phyloP scores from a whole-genome alignment of 2,797 vertebrate genomes.

The Pipistrellus nathusii region DNA sequence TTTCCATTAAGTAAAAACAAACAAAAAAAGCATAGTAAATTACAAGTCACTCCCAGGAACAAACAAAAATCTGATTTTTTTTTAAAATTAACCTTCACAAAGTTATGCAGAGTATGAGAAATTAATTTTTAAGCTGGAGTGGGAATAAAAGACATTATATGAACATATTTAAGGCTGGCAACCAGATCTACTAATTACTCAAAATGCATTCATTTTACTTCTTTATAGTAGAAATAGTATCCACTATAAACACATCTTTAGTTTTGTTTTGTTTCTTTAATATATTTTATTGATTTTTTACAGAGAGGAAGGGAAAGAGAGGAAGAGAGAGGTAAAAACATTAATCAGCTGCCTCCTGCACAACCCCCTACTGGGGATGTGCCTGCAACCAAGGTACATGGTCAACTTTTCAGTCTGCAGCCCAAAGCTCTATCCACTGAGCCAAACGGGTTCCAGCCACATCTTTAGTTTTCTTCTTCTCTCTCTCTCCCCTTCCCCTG shows the following conservation, averaged over 20 bases:
- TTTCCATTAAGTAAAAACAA: neutral
- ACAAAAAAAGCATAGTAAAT: neutral
- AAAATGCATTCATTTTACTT: constrained; percentile 41
- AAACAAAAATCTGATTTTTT: neutral
- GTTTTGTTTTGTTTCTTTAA: neutral
- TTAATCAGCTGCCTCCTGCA: too few species aligned
- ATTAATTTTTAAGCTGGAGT: neutral
- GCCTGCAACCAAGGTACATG: too few species aligned
- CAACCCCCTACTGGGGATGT: too few species aligned
- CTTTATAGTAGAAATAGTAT: constrained; percentile 48
- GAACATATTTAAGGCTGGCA: neutral
- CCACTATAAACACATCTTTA: neutral
- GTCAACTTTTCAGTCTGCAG: too few species aligned
- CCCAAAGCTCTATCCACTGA: too few species aligned
- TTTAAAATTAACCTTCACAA: neutral
- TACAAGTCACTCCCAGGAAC: neutral
- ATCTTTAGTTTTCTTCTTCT: neutral
- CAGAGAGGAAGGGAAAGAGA: too few species aligned
- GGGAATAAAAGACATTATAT: neutral
- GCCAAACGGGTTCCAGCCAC: too few species aligned
- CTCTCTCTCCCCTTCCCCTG: neutral
- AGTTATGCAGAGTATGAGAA: neutral
- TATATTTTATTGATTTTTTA: too few species aligned
- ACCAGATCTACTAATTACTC: neutral
- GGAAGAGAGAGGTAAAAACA: too few species aligned